These are phyloP conservation scores for Pipistrellus pipistrellus DNA, from an alignment of 2,797 vertebrate genomes.

Conservation along the genomic window DNA sequence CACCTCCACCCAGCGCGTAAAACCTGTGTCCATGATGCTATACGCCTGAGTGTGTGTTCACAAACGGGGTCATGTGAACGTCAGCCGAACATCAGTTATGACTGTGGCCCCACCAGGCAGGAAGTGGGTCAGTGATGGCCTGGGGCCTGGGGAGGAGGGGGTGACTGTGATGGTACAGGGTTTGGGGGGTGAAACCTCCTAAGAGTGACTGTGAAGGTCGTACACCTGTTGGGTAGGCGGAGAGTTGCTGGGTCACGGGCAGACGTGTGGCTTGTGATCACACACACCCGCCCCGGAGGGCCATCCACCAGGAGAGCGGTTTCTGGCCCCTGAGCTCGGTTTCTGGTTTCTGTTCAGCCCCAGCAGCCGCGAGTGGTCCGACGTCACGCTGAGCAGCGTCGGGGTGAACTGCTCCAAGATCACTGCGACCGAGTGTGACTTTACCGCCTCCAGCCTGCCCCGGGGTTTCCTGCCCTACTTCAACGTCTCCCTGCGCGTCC, in stretches of 20 bases:
- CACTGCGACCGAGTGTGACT: not conserved
- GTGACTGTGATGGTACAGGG: not conserved
- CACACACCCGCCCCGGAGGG: too few species aligned
- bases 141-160: not conserved
- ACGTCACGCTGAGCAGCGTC: not conserved
- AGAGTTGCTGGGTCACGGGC: not conserved
- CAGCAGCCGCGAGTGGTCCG: fast-evolving
- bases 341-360: not conserved
- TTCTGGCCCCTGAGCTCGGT: not conserved
- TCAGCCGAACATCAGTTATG: not conserved
- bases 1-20: too few species aligned
- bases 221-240: fast-evolving
- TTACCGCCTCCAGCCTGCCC: not conserved
- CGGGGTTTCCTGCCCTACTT: not conserved
- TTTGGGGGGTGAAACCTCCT: not conserved
- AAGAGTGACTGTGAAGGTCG: not conserved
- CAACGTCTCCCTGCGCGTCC: constrained; percentile 70
- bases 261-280: fast-evolving
- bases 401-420: constrained; percentile 69
- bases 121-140: not conserved
- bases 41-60: not conserved
- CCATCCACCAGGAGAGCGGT: not conserved
- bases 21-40: not conserved
- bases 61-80: not conserved
- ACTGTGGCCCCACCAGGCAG: not conserved